Percentiles rank a stretch among this genome's conserved stretches.
Evolutionary conservation across 2,797 vertebrate species (phyloP).

Genomic region (Sebastes itinus): DNA sequence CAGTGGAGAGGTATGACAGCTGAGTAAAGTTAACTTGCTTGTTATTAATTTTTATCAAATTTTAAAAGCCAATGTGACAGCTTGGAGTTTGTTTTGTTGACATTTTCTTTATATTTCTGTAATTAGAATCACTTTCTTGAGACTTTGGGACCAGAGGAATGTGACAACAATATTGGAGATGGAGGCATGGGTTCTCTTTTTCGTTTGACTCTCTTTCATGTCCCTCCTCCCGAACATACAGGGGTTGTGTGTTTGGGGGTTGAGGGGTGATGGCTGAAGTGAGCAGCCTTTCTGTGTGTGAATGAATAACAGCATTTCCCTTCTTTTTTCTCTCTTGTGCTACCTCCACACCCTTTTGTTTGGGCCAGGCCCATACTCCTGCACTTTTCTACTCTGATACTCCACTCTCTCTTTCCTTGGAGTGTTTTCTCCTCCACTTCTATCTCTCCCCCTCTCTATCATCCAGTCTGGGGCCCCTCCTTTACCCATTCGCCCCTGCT

Average conservation of each 20-base stretch:
- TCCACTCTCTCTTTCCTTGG: conserved; percentile 34
- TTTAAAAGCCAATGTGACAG: conserved; percentile 13
- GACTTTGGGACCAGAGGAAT: conserved; percentile 73
- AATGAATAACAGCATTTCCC: conserved; percentile 68
- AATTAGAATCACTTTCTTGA: conserved; percentile 76
- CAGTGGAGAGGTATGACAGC: not conserved
- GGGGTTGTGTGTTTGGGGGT: conserved; percentile 14
- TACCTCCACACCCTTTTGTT: conserved; percentile 71
- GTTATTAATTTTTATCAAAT: not conserved
- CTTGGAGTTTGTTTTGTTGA: conserved; percentile 18
- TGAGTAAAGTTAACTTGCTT: not conserved
- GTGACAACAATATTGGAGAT: conserved; percentile 54
- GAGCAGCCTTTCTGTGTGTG: conserved; percentile 71
- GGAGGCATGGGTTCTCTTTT: conserved; percentile 45
- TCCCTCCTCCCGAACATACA: conserved; percentile 7
- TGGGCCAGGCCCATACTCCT: conserved; percentile 60
- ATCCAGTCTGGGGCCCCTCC: conserved; percentile 59
- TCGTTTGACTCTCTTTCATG: conserved; percentile 31
- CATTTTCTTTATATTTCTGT: conserved; percentile 67
- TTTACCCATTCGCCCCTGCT: conserved; percentile 60
- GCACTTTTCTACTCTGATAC: conserved; percentile 64
- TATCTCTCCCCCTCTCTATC: conserved; percentile 53
- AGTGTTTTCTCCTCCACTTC: conserved; percentile 47
- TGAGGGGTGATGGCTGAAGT: conserved; percentile 56
- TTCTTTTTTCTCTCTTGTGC: conserved; percentile 32